Conservation (phyloP, 2,797 vertebrate genomes). For the Lagodon rhomboides region DNA sequence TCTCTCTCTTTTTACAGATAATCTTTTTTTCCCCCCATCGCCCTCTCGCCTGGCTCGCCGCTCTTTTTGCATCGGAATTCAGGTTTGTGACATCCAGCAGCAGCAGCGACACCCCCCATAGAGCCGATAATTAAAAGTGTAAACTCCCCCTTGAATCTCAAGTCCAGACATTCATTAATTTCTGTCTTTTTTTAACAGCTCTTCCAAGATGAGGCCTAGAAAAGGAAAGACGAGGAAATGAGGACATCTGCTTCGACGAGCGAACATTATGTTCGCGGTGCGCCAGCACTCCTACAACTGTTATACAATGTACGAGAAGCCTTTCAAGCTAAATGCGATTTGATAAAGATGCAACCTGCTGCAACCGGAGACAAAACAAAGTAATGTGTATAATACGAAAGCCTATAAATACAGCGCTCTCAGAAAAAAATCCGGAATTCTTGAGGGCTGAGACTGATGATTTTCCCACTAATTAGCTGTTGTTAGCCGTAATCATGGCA, state of each 20-base stretch:
- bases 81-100: conserved; percentile 8
- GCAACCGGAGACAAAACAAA: conserved; percentile 6
- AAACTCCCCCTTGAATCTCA: conserved; percentile 16
- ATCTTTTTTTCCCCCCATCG: neutral
- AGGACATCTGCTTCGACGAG: neutral
- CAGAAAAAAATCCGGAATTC: conserved; percentile 27
- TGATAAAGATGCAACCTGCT: conserved; percentile 9
- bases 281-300: neutral
- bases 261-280: neutral
- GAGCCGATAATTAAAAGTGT: conserved; percentile 25
- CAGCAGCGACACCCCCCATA: neutral
- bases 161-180: conserved; percentile 1
- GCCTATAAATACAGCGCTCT: conserved; percentile 23
- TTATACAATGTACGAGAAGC: neutral
- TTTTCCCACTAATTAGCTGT: conserved; percentile 61
- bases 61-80: conserved; percentile 31
- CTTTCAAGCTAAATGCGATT: neutral
- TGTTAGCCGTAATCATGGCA: conserved; percentile 67
- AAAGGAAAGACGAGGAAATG: neutral
- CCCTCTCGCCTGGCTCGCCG: neutral
- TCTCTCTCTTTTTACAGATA: conserved; percentile 17
- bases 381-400: conserved; percentile 28
- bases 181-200: neutral
- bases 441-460: conserved; percentile 46
- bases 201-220: neutral